Percentiles rank a stretch among this genome's conserved stretches.
Evolutionary conservation across 2,888 invertebrate species (phyloP).

Genomic region (Frankliniella intonsa): DNA sequence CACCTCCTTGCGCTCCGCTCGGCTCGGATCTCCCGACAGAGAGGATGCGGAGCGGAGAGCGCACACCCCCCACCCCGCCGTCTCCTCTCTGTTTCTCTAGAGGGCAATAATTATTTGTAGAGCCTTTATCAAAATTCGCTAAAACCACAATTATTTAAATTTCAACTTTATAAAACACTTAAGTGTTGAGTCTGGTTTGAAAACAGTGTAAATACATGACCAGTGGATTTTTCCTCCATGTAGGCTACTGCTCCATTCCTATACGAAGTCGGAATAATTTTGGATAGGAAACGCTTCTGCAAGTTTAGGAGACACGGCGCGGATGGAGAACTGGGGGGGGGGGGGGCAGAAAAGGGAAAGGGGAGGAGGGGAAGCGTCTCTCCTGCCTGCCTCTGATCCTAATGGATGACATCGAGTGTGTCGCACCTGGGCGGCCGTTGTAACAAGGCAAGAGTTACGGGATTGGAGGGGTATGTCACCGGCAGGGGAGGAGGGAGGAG

Average conservation of each 20-base stretch:
- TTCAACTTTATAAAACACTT: no score
- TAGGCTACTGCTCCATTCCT: no score
- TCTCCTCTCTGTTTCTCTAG: no score
- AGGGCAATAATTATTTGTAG: no score
- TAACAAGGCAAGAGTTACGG: conserved; percentile 1
- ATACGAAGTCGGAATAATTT: no score
- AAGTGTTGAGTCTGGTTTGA: no score
- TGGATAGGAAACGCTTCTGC: no score
- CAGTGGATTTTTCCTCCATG: no score
- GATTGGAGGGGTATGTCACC: background rate
- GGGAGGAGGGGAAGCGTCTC: background rate
- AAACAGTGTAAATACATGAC: no score
- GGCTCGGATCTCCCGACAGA: background rate
- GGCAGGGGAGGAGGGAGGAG: background rate
- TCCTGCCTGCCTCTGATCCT: background rate
- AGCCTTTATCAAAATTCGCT: no score
- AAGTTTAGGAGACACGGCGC: background rate
- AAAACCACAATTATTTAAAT: no score
- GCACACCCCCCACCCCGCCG: no score
- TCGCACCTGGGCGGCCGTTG: background rate
- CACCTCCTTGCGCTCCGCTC: background rate
- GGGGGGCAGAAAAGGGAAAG: background rate
- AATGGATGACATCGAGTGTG: background rate
- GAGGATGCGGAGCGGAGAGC: background rate
- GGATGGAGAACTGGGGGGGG: background rate